These are phyloP conservation scores for Blastobasis adustella DNA, from an alignment of 2,888 invertebrate genomes.

Conservation along the genomic window DNA sequence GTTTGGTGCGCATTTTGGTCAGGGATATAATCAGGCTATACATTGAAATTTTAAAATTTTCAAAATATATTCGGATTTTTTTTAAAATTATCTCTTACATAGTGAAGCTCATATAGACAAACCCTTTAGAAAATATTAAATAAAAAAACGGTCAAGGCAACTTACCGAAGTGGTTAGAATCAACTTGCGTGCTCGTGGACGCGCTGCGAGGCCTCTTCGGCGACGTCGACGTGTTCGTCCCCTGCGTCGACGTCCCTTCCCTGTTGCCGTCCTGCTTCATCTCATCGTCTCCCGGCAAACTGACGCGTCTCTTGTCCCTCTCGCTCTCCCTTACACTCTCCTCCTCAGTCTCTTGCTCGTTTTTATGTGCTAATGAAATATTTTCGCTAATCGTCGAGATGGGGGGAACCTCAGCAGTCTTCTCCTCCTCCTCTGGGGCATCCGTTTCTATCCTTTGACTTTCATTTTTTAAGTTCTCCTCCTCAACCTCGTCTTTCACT, in stretches of 20 bases:
- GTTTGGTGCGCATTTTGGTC: too few species aligned
- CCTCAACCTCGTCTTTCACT: constrained; percentile 26
- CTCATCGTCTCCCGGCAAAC: constrained; percentile 73
- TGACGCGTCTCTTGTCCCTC: constrained; percentile 73
- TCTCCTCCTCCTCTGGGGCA: constrained; percentile 41
- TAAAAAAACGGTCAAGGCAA: constrained; percentile 1
- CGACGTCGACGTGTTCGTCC: constrained; percentile 66
- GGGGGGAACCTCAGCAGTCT: constrained; percentile 77
- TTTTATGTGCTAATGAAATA: constrained; percentile 68
- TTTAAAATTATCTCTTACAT: too few species aligned
- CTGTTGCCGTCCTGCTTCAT: constrained; percentile 60
- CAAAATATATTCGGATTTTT: too few species aligned
- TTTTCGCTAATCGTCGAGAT: constrained; percentile 85
- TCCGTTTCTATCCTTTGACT: constrained; percentile 42
- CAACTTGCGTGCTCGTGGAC: constrained; percentile 88
- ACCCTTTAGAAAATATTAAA: too few species aligned
- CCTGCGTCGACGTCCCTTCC: constrained; percentile 53
- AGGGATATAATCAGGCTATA: too few species aligned
- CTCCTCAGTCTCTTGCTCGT: constrained; percentile 48
- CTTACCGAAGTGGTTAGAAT: constrained; percentile 89
- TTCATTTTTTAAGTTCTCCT: constrained; percentile 54
- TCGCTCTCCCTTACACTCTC: constrained; percentile 54
- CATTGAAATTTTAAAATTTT: too few species aligned
- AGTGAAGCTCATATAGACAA: too few species aligned
- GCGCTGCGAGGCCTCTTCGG: constrained; percentile 86